phyloP scores from a whole-genome alignment of 2,888 invertebrate genomes.

The Pammene aurita region DNA sequence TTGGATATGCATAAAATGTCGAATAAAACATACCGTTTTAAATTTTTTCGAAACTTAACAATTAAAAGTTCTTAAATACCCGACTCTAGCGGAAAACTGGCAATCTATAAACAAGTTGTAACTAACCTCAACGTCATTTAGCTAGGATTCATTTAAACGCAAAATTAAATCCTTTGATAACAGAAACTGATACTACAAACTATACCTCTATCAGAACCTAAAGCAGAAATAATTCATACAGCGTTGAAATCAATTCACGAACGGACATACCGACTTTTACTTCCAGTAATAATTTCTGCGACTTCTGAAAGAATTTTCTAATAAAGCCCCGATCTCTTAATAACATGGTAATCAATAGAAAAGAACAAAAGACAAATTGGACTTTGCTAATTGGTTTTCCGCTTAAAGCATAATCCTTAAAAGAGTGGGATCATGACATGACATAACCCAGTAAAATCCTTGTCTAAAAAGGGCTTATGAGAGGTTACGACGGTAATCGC shows the following conservation, averaged over 20 bases:
- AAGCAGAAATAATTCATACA: background rate
- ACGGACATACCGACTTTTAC: background rate
- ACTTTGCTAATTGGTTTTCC: slow-evolving; percentile 29
- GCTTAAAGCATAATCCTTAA: slow-evolving; percentile 15
- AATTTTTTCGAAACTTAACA: no score
- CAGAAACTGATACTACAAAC: background rate
- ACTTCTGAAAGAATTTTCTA: background rate
- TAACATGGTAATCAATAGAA: slow-evolving; percentile 22
- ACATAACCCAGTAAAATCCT: slow-evolving; percentile 15
- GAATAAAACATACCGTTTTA: no score
- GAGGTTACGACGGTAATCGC: background rate
- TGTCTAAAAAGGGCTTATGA: slow-evolving; percentile 22
- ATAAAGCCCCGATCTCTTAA: slow-evolving; percentile 1
- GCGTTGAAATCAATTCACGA: background rate
- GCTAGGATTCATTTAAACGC: background rate
- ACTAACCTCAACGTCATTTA: background rate
- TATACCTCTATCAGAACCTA: no score
- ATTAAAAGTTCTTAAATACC: no score
- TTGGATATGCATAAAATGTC: no score
- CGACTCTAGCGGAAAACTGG: no score
- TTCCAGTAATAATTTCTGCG: background rate
- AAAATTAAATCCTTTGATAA: background rate
- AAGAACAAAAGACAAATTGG: slow-evolving; percentile 23
- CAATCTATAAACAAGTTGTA: no score
- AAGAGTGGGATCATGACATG: slow-evolving; percentile 23